Evolutionary conservation across 1,140 invertebrate species (phyloP), one percentile per base, ranked within the genome.

Genomic region (Pseudoatta argentina): DNA sequence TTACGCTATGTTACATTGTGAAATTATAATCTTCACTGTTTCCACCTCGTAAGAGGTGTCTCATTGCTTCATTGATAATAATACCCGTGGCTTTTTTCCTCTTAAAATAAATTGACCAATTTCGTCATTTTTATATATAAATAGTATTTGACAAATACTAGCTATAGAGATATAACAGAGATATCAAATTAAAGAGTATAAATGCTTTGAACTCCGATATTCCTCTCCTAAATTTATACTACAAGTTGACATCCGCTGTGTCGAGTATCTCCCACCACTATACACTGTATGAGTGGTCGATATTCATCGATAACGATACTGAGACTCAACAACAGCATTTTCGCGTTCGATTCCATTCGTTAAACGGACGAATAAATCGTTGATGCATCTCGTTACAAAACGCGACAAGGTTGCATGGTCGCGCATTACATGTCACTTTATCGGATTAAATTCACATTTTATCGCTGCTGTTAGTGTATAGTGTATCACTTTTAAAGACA

Each of bases 121-220:
- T 61, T 86, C 57, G 30, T 64, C 30, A 12, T 3, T 30, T 3
- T 30, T 30, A 24, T 30, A 30, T 30, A 10, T 6, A 21, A 61
- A 75, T 24, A 44, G 55, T 21, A 72, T 81, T 66, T 73, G 44
- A 51, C 12, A 18, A 83, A 51, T 86, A 81, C 21, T 61, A 39
- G 14, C 39, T 27, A 4, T 5, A n/a, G 53, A 39, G 10, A n/a
- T 14, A 6, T 39, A 39, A 86, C 69, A 82, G 30, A 71, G 76
- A 86, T 89, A 89, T 89, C 88, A 73, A 86, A 89, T 89, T 86
- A 89, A 89, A 82, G 51, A 55, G 48, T 48, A 63, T 44, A 75
- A 67, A 86, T 51, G 83, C 87, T 89, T 89, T 89, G 88, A 89
- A 76, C 71, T 89, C 6, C 51, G 88, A 89, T 79, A 89, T 83